Base-by-base conservation (phyloP, 2,888 invertebrate species). In the Harmothoe impar region DNA sequence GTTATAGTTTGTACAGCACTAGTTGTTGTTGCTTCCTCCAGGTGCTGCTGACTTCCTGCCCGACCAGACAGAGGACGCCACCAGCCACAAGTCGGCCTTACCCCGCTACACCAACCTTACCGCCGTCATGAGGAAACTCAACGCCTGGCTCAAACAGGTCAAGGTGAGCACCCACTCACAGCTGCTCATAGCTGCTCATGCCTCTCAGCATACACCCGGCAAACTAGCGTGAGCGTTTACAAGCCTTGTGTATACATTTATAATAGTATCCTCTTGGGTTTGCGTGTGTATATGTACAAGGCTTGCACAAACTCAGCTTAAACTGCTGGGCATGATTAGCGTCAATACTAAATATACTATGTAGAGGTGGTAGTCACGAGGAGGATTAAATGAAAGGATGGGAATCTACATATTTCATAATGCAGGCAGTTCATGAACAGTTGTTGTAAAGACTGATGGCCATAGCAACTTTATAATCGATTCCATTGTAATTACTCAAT, bases 21-120 rank as follows among this genome's bases (percentile, higher is more conserved):
- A n/a, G n/a, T n/a, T n/a, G n/a, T n/a, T n/a, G n/a, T n/a, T n/a
- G n/a, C n/a, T n/a, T n/a, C 5, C 43, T 20, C 25, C 89, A 92
- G 92, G 92, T 35, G 92, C 92, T 43, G 92, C 92, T n/a, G 92
- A 92, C 72, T 92, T 92, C 81, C 77, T 92, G 31, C 92, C 92
- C 33, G 91, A 92, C 31, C 89, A 25, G 33, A 81, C 56, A 52
- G 72, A 56, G 43, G 89, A 86, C n/a, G 33, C 78, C 29, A 31
- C 86, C 25, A 51, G 20, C 23, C 90, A 81, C 31, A 90, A 90
- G 78, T 81, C 90, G 78, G 90, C 88, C 51, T 31, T 62, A 29
- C 86, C 89, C 5, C 90, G 84, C 56, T 92, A 89, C 88, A 51
- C 91, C 29, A 89, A 54, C 77, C 91, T 92, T 56, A 54, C 86